Conservation (phyloP, 2,888 invertebrate species). For the Ryuthela nishihirai region DNA sequence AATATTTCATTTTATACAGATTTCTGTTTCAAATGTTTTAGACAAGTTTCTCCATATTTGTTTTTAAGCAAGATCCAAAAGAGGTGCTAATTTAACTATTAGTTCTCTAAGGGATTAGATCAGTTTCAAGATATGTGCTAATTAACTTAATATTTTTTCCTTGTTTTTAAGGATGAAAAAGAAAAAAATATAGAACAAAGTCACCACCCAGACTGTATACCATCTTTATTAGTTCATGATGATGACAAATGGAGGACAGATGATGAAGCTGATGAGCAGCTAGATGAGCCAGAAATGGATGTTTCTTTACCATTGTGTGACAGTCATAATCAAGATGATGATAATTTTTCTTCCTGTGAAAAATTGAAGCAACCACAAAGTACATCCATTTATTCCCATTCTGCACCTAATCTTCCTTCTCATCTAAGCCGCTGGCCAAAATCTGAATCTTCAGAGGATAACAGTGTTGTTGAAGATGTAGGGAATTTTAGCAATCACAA, state of each 20-base stretch:
- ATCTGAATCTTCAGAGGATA: not conserved
- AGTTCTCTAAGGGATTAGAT: too few species aligned
- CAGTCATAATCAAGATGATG: not conserved
- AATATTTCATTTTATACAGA: too few species aligned
- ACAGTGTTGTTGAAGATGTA: not conserved
- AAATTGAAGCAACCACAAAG: too few species aligned
- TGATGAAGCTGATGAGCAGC: not conserved
- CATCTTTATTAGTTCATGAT: not conserved
- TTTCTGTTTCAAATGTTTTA: too few species aligned
- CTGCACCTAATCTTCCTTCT: constrained; percentile 25
- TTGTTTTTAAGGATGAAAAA: not conserved
- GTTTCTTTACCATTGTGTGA: not conserved
- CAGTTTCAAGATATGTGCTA: too few species aligned
- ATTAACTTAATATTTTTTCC: too few species aligned
- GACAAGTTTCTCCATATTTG: too few species aligned
- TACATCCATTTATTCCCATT: constrained; percentile 20
- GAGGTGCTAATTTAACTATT: too few species aligned
- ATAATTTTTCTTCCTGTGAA: constrained; percentile 8
- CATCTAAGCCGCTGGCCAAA: constrained; percentile 10
- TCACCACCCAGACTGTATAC: not conserved
- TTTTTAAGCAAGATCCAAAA: too few species aligned
- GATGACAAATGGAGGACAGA: not conserved
- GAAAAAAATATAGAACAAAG: not conserved
- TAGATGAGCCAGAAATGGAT: not conserved
- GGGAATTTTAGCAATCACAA: not conserved